These are phyloP conservation scores for Hyphantria cunea DNA, from an alignment of 1,140 invertebrate genomes.

Conservation along the genomic window DNA sequence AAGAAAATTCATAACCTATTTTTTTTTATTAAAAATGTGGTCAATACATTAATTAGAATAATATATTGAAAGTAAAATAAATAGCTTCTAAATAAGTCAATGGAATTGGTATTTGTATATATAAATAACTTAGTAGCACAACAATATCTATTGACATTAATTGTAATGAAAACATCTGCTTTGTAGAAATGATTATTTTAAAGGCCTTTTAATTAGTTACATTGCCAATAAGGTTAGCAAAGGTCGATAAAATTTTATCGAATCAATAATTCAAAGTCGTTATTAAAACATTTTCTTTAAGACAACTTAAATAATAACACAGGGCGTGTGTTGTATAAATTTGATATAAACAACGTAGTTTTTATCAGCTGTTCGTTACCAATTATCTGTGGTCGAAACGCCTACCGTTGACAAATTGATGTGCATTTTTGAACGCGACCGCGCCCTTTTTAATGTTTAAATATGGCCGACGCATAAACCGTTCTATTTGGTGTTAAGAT, in stretches of 20 bases:
- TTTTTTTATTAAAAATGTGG: no score
- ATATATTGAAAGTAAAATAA: no score
- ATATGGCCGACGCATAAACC: slow-evolving; percentile 46
- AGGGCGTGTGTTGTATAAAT: slow-evolving; percentile 43
- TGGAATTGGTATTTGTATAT: no score
- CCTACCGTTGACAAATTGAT: slow-evolving; percentile 69
- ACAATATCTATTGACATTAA: no score
- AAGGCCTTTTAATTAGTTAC: background rate
- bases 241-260: background rate
- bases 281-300: slow-evolving; percentile 9
- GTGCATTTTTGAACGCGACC: slow-evolving; percentile 35
- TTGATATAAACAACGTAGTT: slow-evolving; percentile 60
- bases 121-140: no score
- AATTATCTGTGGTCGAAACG: slow-evolving; percentile 62
- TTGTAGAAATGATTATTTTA: no score
- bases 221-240: slow-evolving; percentile 2
- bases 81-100: no score
- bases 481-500: slow-evolving; percentile 13
- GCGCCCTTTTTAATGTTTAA: slow-evolving; percentile 46
- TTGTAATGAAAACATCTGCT: no score
- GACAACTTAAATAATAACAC: slow-evolving; percentile 18
- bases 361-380: slow-evolving; percentile 58
- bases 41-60: no score
- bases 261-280: background rate
- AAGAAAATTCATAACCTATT: no score